phyloP scores from a whole-genome alignment of 2,113 vertebrate genomes.

The Shinisaurus crocodilurus region DNA sequence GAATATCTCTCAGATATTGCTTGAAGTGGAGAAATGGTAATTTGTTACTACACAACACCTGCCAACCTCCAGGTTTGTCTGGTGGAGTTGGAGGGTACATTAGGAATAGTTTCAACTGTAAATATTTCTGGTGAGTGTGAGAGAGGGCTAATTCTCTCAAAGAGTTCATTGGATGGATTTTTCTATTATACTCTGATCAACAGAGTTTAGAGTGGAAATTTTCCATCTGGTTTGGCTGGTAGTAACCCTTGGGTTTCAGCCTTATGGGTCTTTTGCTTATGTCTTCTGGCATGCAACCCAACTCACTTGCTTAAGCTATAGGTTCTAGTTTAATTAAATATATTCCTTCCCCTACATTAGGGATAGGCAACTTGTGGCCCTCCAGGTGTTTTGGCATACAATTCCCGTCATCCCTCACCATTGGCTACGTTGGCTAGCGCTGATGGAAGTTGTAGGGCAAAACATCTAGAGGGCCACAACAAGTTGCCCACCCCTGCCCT shows the following conservation, averaged over 20 bases:
- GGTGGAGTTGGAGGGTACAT: neutral
- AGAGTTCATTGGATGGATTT: neutral
- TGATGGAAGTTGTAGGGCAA: no score
- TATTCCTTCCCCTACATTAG: neutral
- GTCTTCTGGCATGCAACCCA: neutral
- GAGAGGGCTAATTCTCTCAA: neutral
- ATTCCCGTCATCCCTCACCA: no score
- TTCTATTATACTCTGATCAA: neutral
- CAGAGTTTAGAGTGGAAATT: neutral
- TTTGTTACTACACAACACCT: neutral
- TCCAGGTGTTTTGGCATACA: no score
- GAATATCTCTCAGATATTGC: neutral
- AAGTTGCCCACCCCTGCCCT: neutral
- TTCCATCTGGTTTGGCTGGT: neutral
- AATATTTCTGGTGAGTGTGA: neutral
- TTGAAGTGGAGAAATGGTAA: neutral
- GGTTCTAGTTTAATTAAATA: neutral
- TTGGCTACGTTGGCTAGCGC: no score
- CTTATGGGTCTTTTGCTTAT: neutral
- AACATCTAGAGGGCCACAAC: no score
- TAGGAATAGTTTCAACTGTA: neutral
- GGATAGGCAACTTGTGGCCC: no score
- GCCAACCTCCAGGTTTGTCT: neutral
- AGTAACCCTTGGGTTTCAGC: neutral
- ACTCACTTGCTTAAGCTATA: neutral